phyloP scores from a whole-genome alignment of 2,113 vertebrate species.

The Dinomys branickii region DNA sequence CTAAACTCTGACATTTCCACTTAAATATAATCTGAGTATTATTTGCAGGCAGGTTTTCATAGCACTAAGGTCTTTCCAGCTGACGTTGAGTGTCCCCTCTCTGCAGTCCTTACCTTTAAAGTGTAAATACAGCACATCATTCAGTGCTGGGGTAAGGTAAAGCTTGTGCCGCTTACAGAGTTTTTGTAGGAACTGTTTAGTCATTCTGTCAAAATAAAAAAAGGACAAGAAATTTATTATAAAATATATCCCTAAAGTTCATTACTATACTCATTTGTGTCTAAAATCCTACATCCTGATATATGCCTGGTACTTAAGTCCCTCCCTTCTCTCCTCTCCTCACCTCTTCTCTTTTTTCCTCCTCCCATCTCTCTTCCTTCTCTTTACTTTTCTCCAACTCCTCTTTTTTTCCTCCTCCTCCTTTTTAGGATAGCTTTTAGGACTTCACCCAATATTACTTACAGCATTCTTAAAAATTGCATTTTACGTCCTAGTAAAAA shows the following conservation, averaged over 20 bases:
- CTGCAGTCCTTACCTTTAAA: constrained; percentile 90
- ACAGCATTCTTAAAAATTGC: constrained; percentile 20
- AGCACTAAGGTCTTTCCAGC: not conserved
- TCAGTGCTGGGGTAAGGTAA: constrained; percentile 92
- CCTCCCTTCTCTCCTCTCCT: not conserved
- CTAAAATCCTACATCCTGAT: not conserved
- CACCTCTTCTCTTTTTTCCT: too few relatives aligned
- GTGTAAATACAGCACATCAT: constrained; percentile 95
- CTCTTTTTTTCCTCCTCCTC: too few relatives aligned
- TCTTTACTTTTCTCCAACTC: not conserved
- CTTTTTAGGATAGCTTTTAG: not conserved
- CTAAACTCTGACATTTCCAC: not conserved
- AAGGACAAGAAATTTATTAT: constrained; percentile 10
- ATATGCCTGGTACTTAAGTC: not conserved
- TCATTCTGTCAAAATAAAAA: constrained; percentile 89
- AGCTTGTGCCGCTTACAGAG: constrained; percentile 94
- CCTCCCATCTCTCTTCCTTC: not conserved
- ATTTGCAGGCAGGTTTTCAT: not conserved
- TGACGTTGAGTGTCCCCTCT: rapidly evolving
- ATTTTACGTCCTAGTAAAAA: not conserved
- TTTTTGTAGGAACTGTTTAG: constrained; percentile 91
- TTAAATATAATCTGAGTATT: not conserved
- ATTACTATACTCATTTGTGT: not conserved
- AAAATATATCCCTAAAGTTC: not conserved
- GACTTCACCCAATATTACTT: not conserved